Evolutionary conservation across 2,797 vertebrate species (phyloP).

Genomic region (Chaetophractus vellerosus): DNA sequence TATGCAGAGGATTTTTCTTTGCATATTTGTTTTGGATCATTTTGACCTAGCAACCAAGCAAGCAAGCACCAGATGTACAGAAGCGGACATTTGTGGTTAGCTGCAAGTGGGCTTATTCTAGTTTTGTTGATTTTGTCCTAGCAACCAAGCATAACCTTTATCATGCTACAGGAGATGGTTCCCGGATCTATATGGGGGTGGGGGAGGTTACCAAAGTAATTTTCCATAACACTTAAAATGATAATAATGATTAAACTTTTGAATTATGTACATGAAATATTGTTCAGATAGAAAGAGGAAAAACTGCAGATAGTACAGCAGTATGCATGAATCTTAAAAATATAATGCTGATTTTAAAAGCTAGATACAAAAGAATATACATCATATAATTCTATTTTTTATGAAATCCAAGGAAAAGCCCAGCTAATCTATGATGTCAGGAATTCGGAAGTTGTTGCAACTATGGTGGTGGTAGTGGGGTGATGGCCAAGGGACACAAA

Average conservation of each 20-base stretch:
- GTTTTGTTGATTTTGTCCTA: too few relatives aligned
- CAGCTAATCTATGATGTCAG: neutral
- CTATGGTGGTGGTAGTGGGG: neutral
- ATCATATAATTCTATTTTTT: neutral
- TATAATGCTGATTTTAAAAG: neutral
- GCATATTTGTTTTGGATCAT: too few relatives aligned
- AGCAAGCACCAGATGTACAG: too few relatives aligned
- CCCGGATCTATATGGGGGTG: too few relatives aligned
- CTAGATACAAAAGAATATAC: neutral
- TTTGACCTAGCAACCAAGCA: too few relatives aligned
- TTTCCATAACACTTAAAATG: too few relatives aligned
- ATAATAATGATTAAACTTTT: neutral
- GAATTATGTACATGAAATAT: neutral
- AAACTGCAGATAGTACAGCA: neutral
- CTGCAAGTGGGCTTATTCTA: too few relatives aligned
- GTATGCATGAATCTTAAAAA: neutral
- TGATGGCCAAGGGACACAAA: neutral
- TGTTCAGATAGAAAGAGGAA: neutral
- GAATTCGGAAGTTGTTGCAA: neutral
- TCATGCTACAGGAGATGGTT: too few relatives aligned
- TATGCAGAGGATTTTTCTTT: too few relatives aligned
- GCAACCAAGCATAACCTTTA: too few relatives aligned
- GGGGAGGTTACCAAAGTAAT: too few relatives aligned
- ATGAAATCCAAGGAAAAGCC: neutral
- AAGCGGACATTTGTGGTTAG: too few relatives aligned